Evolutionary conservation across 37 sponge, comb jelly and placozoan species (phyloP), one percentile per base, ranked within the genome.

Genomic region (Chondrilla cf. caribensis): DNA sequence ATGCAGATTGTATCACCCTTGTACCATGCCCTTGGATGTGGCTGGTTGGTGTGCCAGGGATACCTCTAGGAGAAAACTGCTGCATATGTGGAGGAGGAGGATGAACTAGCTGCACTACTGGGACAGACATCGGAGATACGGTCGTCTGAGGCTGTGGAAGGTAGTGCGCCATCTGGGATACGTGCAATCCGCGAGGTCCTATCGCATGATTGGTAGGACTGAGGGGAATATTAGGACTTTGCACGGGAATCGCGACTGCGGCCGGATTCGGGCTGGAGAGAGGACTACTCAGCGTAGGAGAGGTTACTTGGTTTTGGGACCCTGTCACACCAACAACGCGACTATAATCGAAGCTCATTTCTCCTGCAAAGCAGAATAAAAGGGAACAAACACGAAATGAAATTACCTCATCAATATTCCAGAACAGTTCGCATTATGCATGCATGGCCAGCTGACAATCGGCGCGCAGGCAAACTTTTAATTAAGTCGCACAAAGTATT

Each of bases 141-240:
- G 15, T 38, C 24, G 76, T 43, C 43, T 38, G 76, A 7, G 8
- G 25, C 44, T 39, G 76, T 36, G 76, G 76, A n/a, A 39, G 41
- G 19, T 39, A 39, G 76, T 73, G 41, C 22, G 43, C 41, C 6
- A 73, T 43, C 25, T 73, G 76, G 8, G 76, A 42, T n/a, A 73
- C 44, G 41, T 37, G 76, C 7, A 73, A 21, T 0, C 44, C 76
- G 9, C 76, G 2, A 5, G 76, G 76, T 22, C 76, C 36, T 2
- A 73, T 39, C 0, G 76, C 76, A 1, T 73, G 76, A 6, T 73
- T 73, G 2, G 76, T 73, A 1, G 76, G 76, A 39, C 76, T 73
- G 5, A 73, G 76, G 2, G 76, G 76, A 31, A 73, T 65, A 37
- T 83, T 84, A 0, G 87, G 87, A 54, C 91, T 90, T 39, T 87